A percentile compares a stretch with the other conserved stretches of the same genome.
phyloP scores from a whole-genome alignment of 2,797 vertebrate genomes.

The Argya squamiceps region DNA sequence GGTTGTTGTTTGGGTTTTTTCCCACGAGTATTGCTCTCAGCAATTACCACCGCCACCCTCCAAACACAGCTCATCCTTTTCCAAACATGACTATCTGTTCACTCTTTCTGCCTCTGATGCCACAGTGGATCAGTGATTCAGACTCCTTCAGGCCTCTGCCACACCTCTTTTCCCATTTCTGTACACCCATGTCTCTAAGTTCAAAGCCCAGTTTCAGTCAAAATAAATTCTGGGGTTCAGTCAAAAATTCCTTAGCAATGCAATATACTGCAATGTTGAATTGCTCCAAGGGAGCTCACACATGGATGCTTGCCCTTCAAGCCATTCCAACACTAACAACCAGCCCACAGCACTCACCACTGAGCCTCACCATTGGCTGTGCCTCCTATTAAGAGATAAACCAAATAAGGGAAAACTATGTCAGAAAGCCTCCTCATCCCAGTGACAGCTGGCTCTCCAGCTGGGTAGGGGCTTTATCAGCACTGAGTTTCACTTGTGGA shows the following conservation, averaged over 20 bases:
- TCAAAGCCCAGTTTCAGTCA: neutral
- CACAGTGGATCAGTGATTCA: neutral
- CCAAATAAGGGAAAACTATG: neutral
- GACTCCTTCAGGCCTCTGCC: neutral
- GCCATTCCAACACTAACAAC: neutral
- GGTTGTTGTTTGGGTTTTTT: slow-evolving; percentile 4
- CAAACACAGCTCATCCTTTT: slow-evolving; percentile 10
- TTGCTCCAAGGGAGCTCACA: neutral
- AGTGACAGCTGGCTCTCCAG: neutral
- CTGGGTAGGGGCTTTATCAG: neutral
- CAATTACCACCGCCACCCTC: neutral
- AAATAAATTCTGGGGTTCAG: neutral
- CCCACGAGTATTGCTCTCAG: neutral
- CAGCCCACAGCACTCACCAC: neutral
- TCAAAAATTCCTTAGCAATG: neutral
- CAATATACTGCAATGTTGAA: neutral
- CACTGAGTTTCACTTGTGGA: neutral
- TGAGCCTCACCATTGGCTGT: neutral
- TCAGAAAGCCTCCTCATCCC: neutral
- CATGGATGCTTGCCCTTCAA: neutral
- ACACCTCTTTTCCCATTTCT: neutral
- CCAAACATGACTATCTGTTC: neutral
- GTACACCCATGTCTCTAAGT: neutral
- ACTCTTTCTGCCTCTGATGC: neutral
- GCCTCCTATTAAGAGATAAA: neutral